These are phyloP conservation scores for Leucophenga maculata DNA, from an alignment of 2,888 invertebrate species.

Conservation along the genomic window DNA sequence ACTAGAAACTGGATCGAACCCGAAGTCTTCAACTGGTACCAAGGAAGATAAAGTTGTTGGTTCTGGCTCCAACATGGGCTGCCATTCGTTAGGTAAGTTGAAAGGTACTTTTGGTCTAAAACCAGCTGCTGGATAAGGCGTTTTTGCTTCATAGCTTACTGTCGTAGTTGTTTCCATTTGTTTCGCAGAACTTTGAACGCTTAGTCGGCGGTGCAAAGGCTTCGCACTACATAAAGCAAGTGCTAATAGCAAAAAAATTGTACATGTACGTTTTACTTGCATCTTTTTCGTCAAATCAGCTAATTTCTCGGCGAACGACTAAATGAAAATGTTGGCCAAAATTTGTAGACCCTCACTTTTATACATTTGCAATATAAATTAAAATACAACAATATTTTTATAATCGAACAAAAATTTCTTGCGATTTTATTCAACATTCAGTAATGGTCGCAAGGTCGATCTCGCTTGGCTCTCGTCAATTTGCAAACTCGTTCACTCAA, in stretches of 20 bases:
- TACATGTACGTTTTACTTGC: background rate
- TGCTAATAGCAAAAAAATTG: constrained; percentile 35
- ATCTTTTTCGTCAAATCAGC: background rate
- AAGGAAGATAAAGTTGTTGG: constrained; percentile 34
- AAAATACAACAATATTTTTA: too few species aligned
- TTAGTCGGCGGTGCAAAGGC: constrained; percentile 45
- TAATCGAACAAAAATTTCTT: too few species aligned
- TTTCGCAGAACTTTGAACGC: constrained; percentile 51
- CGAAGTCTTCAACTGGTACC: constrained; percentile 3
- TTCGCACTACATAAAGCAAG: constrained; percentile 34
- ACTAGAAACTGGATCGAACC: constrained; percentile 14
- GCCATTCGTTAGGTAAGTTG: constrained; percentile 56
- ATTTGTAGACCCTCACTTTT: constrained; percentile 3
- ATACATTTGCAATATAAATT: constrained; percentile 6
- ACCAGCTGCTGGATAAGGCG: constrained; percentile 68
- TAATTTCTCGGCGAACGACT: background rate
- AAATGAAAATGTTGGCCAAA: background rate
- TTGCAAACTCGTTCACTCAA: constrained; percentile 39
- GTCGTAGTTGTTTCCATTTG: constrained; percentile 51
- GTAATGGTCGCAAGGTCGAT: constrained; percentile 62
- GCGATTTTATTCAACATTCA: constrained; percentile 50
- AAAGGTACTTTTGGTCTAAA: constrained; percentile 63
- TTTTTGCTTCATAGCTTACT: constrained; percentile 43
- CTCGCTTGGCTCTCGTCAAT: constrained; percentile 14
- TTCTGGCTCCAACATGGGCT: constrained; percentile 44